These are phyloP conservation scores for Penaeus indicus DNA, from an alignment of 1,140 invertebrate genomes.

Conservation along the genomic window DNA sequence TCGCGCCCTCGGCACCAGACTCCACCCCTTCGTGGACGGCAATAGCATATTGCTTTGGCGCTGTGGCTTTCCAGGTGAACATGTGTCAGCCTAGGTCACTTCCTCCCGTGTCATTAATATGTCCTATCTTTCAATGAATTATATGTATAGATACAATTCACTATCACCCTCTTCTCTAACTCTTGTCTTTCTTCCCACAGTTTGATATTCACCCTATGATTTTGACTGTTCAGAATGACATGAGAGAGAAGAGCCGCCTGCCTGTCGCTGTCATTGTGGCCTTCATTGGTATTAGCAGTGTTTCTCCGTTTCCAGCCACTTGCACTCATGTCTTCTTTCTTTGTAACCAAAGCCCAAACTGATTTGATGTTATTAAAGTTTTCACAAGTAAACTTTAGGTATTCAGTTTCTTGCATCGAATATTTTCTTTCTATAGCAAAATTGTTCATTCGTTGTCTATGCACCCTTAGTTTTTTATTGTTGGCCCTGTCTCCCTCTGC, in stretches of 20 bases:
- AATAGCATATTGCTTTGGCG: slow-evolving; percentile 47
- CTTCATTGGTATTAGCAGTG: slow-evolving; percentile 9
- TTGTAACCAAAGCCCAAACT: too few relatives aligned
- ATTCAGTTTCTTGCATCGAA: too few relatives aligned
- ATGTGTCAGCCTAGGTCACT: background rate
- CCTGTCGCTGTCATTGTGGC: slow-evolving; percentile 43
- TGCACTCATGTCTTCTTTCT: too few relatives aligned
- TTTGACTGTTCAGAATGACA: slow-evolving; percentile 53
- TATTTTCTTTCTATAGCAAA: too few relatives aligned
- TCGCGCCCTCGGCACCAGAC: background rate
- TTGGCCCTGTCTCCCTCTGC: too few relatives aligned
- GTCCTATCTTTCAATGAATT: too few relatives aligned
- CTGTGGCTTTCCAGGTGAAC: slow-evolving; percentile 49
- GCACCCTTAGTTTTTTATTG: too few relatives aligned
- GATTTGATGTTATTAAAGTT: too few relatives aligned
- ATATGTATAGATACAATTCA: too few relatives aligned
- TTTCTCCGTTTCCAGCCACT: too few relatives aligned
- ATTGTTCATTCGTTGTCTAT: too few relatives aligned
- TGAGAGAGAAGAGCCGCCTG: slow-evolving; percentile 27
- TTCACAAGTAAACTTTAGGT: too few relatives aligned
- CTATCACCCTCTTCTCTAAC: background rate
- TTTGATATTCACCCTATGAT: slow-evolving; percentile 58
- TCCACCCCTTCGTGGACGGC: slow-evolving; percentile 15
- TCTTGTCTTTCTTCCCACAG: background rate
- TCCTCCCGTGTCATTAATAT: background rate